phyloP scores from a whole-genome alignment of 2,888 invertebrate species.

The Notocelia uddmanniana region DNA sequence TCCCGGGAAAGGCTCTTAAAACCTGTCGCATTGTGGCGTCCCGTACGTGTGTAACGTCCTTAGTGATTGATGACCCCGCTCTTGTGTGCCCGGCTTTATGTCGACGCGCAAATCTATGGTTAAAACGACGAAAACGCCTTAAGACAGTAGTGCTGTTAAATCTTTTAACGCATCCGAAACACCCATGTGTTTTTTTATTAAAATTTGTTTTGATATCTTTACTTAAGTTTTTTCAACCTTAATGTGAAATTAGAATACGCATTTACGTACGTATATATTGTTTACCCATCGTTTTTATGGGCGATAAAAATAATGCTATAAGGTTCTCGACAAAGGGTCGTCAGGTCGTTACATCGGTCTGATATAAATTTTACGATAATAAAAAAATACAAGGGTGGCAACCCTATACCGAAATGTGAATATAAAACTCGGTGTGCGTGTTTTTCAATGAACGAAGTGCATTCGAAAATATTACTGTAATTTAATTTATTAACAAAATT shows the following conservation, averaged over 20 bases:
- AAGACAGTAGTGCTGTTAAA: not conserved
- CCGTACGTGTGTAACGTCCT: constrained; percentile 65
- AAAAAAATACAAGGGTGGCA: constrained; percentile 37
- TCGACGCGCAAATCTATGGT: constrained; percentile 21
- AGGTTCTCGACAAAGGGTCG: constrained; percentile 44
- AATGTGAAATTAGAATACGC: constrained; percentile 15
- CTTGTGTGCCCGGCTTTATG: constrained; percentile 59
- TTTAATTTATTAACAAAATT: constrained; percentile 37
- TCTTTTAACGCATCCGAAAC: not conserved
- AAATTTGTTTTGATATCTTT: constrained; percentile 11
- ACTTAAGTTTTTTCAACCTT: constrained; percentile 10
- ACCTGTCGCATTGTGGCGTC: constrained; percentile 58
- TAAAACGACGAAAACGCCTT: constrained; percentile 8
- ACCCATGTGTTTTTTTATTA: constrained; percentile 13
- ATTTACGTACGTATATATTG: constrained; percentile 28
- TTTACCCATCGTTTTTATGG: constrained; percentile 38
- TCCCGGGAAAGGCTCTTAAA: constrained; percentile 58
- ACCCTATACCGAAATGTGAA: constrained; percentile 45
- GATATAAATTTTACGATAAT: constrained; percentile 43
- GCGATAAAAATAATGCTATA: constrained; percentile 44
- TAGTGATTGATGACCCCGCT: constrained; percentile 72
- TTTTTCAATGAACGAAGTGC: constrained; percentile 42
- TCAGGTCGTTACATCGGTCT: constrained; percentile 42
- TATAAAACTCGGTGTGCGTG: constrained; percentile 48
- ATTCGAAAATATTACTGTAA: constrained; percentile 43